A percentile compares a stretch with the other conserved stretches of the same genome.
Evolutionary conservation across 2,888 invertebrate species (phyloP).

Genomic region (Zele albiditarsus): DNA sequence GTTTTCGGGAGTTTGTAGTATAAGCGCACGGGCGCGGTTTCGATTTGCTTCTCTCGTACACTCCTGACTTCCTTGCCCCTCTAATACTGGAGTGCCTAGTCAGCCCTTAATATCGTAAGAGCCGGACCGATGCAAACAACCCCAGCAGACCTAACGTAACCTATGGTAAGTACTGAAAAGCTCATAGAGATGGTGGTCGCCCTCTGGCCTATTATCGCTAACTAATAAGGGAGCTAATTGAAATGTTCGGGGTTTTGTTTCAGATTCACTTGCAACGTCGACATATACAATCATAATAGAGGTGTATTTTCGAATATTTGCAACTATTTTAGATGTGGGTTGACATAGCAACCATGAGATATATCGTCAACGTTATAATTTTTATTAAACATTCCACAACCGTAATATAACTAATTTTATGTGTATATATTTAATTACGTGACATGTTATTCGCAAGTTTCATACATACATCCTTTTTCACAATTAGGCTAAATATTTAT

Average conservation of each 20-base stretch:
- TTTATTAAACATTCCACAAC: too few relatives aligned
- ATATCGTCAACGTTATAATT: too few relatives aligned
- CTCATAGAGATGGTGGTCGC: conserved; percentile 41
- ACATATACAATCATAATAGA: neutral
- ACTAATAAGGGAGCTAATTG: conserved; percentile 72
- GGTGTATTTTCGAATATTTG: neutral
- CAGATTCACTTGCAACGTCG: conserved; percentile 30
- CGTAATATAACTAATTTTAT: too few relatives aligned
- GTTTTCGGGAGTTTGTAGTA: conserved; percentile 46
- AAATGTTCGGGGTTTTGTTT: conserved; percentile 67
- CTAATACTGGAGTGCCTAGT: conserved; percentile 65
- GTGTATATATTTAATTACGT: too few relatives aligned
- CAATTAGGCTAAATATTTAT: too few relatives aligned
- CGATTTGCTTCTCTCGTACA: neutral
- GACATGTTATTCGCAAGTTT: too few relatives aligned
- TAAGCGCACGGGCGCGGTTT: conserved; percentile 21
- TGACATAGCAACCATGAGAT: too few relatives aligned
- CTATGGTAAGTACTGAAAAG: conserved; percentile 69
- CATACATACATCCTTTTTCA: too few relatives aligned
- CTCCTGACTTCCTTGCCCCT: conserved; percentile 37
- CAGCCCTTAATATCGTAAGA: conserved; percentile 72
- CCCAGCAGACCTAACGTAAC: conserved; percentile 61
- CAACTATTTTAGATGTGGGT: neutral
- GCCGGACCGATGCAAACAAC: conserved; percentile 70
- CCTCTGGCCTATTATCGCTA: conserved; percentile 69